These are phyloP conservation scores for Drosophila anceps DNA, from an alignment of 2,888 invertebrate species.

Conservation along the genomic window DNA sequence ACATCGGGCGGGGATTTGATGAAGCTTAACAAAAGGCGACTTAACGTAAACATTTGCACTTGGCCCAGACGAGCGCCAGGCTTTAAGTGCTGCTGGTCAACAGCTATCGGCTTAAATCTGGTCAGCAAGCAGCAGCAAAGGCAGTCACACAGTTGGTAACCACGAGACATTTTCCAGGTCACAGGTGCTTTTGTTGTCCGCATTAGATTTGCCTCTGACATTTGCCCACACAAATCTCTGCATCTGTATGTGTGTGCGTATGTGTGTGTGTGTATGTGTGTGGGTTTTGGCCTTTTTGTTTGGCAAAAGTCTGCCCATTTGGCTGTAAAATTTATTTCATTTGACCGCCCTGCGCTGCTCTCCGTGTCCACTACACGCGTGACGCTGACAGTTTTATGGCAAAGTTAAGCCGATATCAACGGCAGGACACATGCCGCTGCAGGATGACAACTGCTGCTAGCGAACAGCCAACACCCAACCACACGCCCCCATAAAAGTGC, in stretches of 20 bases:
- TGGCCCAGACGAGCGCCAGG: conserved; percentile 40
- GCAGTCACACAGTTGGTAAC: not conserved
- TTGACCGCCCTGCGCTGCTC: conserved; percentile 49
- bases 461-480: conserved; percentile 3
- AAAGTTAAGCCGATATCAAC: conserved; percentile 81
- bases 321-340: conserved; percentile 81
- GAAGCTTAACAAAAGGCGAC: conserved; percentile 28
- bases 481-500: conserved; percentile 63
- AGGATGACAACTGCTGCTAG: conserved; percentile 31
- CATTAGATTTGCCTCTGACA: conserved; percentile 73
- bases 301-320: conserved; percentile 68
- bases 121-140: not conserved
- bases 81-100: conserved; percentile 62
- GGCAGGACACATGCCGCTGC: conserved; percentile 73
- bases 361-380: conserved; percentile 68
- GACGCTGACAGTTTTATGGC: conserved; percentile 80
- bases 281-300: conserved; percentile 57
- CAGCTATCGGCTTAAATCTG: conserved; percentile 36
- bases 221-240: conserved; percentile 65
- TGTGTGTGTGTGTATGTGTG: not conserved
- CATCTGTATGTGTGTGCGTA: not conserved
- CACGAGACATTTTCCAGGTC: conserved; percentile 72
- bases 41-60: conserved; percentile 58
- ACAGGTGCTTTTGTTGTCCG: conserved; percentile 80
- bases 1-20: conserved; percentile 32